A percentile compares a stretch with the other conserved stretches of the same genome.
Evolutionary conservation across 2,888 invertebrate genomes (phyloP).

Genomic region (Autographa pulchrina): DNA sequence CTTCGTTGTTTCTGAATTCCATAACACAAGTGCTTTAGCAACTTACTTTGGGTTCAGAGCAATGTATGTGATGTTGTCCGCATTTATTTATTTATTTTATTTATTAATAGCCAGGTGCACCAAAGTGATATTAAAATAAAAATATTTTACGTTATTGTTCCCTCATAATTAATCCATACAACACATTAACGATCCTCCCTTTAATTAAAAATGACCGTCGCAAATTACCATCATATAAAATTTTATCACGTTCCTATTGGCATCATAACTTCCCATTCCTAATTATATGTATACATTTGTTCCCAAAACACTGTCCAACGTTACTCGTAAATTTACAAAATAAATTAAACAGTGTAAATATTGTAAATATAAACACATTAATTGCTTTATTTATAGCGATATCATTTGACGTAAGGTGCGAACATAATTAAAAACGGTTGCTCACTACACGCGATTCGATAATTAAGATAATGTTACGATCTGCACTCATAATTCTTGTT

Average conservation of each 20-base stretch:
- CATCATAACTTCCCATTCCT: constrained; percentile 25
- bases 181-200: constrained; percentile 25
- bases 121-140: constrained; percentile 19
- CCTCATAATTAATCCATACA: constrained; percentile 33
- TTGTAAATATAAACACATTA: constrained; percentile 44
- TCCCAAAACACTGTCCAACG: constrained; percentile 19
- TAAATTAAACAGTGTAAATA: neutral
- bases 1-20: too few relatives aligned
- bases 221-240: constrained; percentile 40
- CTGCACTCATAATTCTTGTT: constrained; percentile 44
- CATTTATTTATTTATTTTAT: too few relatives aligned
- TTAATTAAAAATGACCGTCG: constrained; percentile 45
- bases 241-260: constrained; percentile 41
- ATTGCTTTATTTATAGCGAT: constrained; percentile 39
- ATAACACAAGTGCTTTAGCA: too few relatives aligned
- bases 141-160: constrained; percentile 36
- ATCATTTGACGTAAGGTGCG: constrained; percentile 44
- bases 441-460: constrained; percentile 60
- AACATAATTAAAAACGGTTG: constrained; percentile 53
- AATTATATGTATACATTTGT: constrained; percentile 20
- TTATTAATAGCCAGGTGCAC: neutral
- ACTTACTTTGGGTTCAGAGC: too few relatives aligned
- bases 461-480: constrained; percentile 60
- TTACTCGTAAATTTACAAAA: neutral
- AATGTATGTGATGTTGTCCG: too few relatives aligned